A percentile compares a stretch with the other conserved stretches of the same genome.
Evolutionary conservation across 2,797 vertebrate genomes (phyloP).

Genomic region (Rhinophrynus dorsalis): DNA sequence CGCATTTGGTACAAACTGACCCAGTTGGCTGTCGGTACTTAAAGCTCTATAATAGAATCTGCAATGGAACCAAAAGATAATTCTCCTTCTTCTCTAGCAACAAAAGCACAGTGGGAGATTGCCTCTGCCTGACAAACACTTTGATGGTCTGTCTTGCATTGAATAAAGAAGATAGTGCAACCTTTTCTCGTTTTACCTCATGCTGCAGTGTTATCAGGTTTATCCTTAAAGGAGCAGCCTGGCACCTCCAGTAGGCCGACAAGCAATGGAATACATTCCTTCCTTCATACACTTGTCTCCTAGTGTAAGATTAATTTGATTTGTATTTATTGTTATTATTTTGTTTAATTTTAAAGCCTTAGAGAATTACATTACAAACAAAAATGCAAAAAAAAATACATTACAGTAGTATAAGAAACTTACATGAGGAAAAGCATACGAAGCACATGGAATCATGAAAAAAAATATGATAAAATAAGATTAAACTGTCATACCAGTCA

Average conservation of each 20-base stretch:
- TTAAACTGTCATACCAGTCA: no score
- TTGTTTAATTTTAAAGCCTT: no score
- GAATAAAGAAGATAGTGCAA: constrained; percentile 13
- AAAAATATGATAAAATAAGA: no score
- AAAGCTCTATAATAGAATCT: constrained; percentile 42
- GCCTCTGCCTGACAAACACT: constrained; percentile 5
- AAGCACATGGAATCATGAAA: no score
- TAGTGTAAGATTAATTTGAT: no score
- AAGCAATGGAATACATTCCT: no score
- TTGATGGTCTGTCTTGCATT: constrained; percentile 8
- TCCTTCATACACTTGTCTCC: no score
- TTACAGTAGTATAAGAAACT: no score
- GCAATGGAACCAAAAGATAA: constrained; percentile 40
- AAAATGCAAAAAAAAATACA: no score
- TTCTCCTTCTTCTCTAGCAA: constrained; percentile 17
- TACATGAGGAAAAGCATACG: no score
- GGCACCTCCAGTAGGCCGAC: background rate
- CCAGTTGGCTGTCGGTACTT: constrained; percentile 31
- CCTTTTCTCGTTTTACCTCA: background rate
- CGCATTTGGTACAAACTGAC: constrained; percentile 39
- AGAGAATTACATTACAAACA: no score
- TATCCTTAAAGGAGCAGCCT: background rate
- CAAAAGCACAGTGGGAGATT: constrained; percentile 39
- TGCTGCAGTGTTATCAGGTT: background rate
- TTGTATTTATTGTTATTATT: no score